Base-by-base conservation (phyloP, 2,797 vertebrate species). In the Brotula barbata region DNA sequence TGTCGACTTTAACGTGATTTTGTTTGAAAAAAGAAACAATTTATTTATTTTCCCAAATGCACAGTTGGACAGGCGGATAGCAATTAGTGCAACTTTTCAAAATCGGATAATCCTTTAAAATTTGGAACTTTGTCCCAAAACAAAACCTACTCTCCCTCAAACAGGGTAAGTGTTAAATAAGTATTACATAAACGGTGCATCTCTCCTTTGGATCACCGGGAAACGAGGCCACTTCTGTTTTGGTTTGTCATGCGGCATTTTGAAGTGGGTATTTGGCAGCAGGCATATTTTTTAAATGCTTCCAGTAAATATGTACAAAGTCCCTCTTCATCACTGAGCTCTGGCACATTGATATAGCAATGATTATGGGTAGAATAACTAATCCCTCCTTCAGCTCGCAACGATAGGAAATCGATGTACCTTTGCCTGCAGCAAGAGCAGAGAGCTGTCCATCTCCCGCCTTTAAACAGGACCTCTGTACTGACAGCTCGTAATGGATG, bases 331-430 rank as follows among this genome's bases (percentile, higher is more conserved):
- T 83, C 68, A 61, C 19, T 44, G 48, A 48, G 20, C 62, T 68
- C 52, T 50, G 59, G 39, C 20, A 6, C 66, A 69, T 76, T 71
- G 75, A 84, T 77, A 73, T 8, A 45, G 39, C 46, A 62, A 33
- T 65, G 45, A 79, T 78, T 64, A 76, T 22, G 45, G 62, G 57
- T 54, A 77, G 76, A 81, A 73, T 73, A 71, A 65, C 64, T 78
- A 82, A 85, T 85, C 68, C 69, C 65, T 81, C 66, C 75, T 57
- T 31, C 22, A 3, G 51, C 61, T 75, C 67, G 41, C 44, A 58
- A 19, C 60, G 68, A 78, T 58, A 65, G 69, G 63, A 81, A 86
- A 86, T 85, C 84, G 73, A 82, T 86, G 68, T 34, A 28, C 13
- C 47, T 75, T 55, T 43, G 70, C 80, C 68, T 68, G 52, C 51